A percentile compares a stretch with the other conserved stretches of the same genome.
Evolutionary conservation across 2,797 vertebrate genomes (phyloP).

Genomic region (Leuciscus waleckii): DNA sequence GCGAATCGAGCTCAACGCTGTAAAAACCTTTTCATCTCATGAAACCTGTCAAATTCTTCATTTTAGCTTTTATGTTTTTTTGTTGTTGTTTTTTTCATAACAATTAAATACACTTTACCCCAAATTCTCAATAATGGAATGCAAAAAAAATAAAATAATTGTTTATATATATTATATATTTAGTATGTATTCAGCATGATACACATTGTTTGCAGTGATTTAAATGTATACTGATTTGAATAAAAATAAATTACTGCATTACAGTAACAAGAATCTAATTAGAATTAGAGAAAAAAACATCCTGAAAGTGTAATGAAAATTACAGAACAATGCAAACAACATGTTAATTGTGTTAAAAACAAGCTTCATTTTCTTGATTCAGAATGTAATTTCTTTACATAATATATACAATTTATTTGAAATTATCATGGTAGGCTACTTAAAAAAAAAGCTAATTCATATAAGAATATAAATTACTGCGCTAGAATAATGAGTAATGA

Average conservation of each 20-base stretch:
- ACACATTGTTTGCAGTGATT: too few species aligned
- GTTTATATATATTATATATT: too few species aligned
- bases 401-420: neutral
- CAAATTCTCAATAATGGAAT: too few species aligned
- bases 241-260: neutral
- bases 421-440: too few species aligned
- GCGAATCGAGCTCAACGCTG: constrained; percentile 92
- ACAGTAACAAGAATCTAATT: too few species aligned
- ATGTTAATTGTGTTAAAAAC: neutral
- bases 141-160: fast-evolving
- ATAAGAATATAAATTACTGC: neutral
- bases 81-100: too few species aligned
- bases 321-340: too few species aligned
- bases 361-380: neutral
- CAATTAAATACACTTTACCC: too few species aligned
- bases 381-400: neutral
- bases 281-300: too few species aligned
- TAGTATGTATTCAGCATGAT: neutral
- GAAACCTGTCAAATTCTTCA: too few species aligned
- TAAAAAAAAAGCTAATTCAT: neutral
- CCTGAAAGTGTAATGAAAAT: too few species aligned
- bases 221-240: neutral
- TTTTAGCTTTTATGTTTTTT: too few species aligned
- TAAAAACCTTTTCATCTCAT: constrained; percentile 61
- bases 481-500: neutral